Conservation (phyloP, 2,888 invertebrate genomes). For the Oegoconia quadripuncta region DNA sequence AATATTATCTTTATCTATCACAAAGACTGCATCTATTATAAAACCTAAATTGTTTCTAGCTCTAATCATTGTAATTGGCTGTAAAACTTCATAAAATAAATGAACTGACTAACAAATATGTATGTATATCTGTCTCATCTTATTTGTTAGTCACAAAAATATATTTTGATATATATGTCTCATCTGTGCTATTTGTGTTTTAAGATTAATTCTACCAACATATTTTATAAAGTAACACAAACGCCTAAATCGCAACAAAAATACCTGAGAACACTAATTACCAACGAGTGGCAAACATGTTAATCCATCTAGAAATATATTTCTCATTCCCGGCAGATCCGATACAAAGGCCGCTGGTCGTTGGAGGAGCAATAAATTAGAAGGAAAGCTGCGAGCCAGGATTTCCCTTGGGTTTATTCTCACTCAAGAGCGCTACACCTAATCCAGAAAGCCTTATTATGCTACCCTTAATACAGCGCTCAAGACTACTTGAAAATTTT, state of each 20-base stretch:
- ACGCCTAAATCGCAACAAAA: conserved; percentile 23
- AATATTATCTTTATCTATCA: too few relatives aligned
- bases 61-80: too few relatives aligned
- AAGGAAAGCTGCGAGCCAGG: conserved; percentile 75
- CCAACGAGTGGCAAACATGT: conserved; percentile 60
- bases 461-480: conserved; percentile 76
- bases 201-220: neutral
- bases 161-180: too few relatives aligned
- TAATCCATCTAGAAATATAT: conserved; percentile 74
- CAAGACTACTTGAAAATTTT: conserved; percentile 78
- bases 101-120: too few relatives aligned
- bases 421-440: conserved; percentile 77
- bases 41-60: too few relatives aligned
- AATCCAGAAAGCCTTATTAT: conserved; percentile 79
- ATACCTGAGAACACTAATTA: conserved; percentile 57
- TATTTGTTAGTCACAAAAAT: too few relatives aligned
- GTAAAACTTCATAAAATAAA: too few relatives aligned
- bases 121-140: too few relatives aligned
- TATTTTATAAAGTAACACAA: neutral
- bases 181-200: too few relatives aligned
- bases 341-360: conserved; percentile 76
- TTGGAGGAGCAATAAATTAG: conserved; percentile 75
- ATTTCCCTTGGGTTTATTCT: conserved; percentile 78
- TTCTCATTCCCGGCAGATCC: conserved; percentile 68
- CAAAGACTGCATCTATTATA: too few relatives aligned